Conservation (phyloP, 2,888 invertebrate species). For the Saturnia japonica region DNA sequence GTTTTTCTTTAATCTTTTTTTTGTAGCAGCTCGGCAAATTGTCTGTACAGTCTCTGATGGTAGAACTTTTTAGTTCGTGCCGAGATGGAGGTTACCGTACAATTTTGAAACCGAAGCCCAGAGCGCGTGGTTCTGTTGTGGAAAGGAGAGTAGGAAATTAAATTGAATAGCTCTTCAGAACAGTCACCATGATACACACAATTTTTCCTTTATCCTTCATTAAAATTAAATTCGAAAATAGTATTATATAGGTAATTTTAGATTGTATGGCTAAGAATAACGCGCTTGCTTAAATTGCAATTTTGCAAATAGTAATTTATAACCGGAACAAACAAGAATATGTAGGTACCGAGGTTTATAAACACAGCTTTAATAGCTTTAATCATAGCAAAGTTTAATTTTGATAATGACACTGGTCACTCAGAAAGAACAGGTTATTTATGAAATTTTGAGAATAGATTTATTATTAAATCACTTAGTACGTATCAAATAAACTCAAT, state of each 20-base stretch:
- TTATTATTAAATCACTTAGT: no score
- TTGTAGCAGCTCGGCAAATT: no score
- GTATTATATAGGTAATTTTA: not conserved
- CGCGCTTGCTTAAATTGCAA: not conserved
- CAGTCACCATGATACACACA: no score
- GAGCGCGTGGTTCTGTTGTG: no score
- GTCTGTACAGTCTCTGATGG: no score
- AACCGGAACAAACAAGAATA: constrained; percentile 9
- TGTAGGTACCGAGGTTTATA: constrained; percentile 2
- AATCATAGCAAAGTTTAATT: not conserved
- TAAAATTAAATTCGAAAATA: not conserved
- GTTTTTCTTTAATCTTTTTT: not conserved
- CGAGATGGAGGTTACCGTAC: no score
- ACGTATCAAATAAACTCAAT: no score
- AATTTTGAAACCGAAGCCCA: no score
- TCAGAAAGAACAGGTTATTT: not conserved
- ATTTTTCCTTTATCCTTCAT: not conserved
- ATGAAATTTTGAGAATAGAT: not conserved
- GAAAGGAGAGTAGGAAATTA: no score
- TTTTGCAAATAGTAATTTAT: constrained; percentile 1
- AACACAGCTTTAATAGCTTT: constrained; percentile 2
- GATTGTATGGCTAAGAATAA: not conserved
- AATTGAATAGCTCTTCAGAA: no score
- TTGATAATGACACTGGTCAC: not conserved
- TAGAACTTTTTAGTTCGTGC: no score